Conservation (phyloP, 2,113 vertebrate species). For the Crotalus horridus region DNA sequence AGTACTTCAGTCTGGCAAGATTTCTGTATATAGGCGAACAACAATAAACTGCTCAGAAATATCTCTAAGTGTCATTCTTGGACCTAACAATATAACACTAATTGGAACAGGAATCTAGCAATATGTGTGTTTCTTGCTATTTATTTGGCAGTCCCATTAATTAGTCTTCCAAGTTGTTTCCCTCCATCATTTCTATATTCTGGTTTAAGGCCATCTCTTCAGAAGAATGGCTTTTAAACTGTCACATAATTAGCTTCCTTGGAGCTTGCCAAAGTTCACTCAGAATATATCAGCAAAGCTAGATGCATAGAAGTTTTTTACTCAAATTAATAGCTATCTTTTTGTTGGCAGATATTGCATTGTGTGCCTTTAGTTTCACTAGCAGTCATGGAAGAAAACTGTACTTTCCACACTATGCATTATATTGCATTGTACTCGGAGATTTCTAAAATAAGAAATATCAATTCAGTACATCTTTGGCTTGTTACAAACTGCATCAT, state of each 20-base stretch:
- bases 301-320: background rate
- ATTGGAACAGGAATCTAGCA: background rate
- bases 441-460: background rate
- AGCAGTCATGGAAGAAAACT: background rate
- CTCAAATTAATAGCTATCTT: background rate
- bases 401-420: background rate
- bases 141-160: background rate
- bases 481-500: background rate
- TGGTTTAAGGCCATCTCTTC: background rate
- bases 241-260: background rate
- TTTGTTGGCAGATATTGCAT: background rate
- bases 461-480: background rate
- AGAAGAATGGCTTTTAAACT: background rate
- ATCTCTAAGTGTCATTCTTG: background rate
- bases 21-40: background rate
- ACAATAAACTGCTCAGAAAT: background rate
- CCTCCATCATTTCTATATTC: background rate
- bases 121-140: background rate
- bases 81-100: background rate
- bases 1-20: background rate
- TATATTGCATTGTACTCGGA: background rate
- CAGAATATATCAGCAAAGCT: background rate
- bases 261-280: background rate
- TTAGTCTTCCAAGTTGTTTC: background rate
- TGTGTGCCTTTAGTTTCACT: background rate